Evolutionary conservation across 2,888 invertebrate species (phyloP).

Genomic region (Orthonevra nobilis): DNA sequence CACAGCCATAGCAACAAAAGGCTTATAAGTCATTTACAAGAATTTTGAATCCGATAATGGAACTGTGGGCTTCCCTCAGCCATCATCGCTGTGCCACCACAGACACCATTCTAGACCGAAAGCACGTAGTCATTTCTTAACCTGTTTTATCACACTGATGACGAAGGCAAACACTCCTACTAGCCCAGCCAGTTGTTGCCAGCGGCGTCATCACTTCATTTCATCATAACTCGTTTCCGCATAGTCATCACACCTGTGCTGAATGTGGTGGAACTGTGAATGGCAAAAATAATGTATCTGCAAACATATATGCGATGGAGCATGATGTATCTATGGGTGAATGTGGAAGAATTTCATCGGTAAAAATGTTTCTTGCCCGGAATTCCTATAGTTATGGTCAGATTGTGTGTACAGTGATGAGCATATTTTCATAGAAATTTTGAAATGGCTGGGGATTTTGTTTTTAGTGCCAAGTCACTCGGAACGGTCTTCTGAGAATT

Average conservation of each 20-base stretch:
- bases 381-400: too few relatives aligned
- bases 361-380: not conserved
- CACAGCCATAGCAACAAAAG: not conserved
- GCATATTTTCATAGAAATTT: not conserved
- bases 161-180: conserved; percentile 41
- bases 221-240: conserved; percentile 49
- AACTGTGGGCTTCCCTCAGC: conserved; percentile 32
- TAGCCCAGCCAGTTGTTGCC: not conserved
- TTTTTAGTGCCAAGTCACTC: too few relatives aligned
- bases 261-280: too few relatives aligned
- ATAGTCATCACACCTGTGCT: conserved; percentile 44
- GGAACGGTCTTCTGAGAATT: conserved; percentile 1
- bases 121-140: conserved; percentile 51
- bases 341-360: conserved; percentile 2
- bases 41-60: conserved; percentile 27
- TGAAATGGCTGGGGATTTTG: too few relatives aligned
- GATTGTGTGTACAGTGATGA: not conserved
- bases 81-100: not conserved
- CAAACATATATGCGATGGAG: too few relatives aligned
- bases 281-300: too few relatives aligned
- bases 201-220: conserved; percentile 48
- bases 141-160: conserved; percentile 24
- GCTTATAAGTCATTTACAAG: conserved; percentile 46
- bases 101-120: conserved; percentile 52
- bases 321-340: not conserved